These are phyloP conservation scores for Pantherophis vulpinus DNA, from an alignment of 2,797 vertebrate species.

Conservation along the genomic window DNA sequence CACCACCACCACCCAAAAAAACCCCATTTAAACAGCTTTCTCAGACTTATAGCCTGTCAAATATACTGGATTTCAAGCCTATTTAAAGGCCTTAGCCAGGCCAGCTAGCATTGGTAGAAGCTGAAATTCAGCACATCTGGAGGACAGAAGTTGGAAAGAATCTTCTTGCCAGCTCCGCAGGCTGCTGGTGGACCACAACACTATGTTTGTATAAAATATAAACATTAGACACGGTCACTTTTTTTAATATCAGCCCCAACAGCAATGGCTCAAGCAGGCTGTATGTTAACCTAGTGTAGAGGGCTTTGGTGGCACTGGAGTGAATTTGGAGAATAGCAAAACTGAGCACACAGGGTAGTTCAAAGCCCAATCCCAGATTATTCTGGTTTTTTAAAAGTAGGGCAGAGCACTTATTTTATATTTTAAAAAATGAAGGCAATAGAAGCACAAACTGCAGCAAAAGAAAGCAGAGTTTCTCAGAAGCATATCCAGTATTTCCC, in stretches of 20 bases:
- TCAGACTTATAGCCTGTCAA: not conserved
- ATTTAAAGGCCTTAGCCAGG: not conserved
- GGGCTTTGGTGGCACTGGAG: not conserved
- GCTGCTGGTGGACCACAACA: not conserved
- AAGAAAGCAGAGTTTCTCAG: not conserved
- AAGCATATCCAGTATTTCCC: not conserved
- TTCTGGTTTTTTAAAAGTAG: not conserved
- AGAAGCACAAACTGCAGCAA: not conserved
- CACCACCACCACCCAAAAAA: not conserved
- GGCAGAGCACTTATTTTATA: not conserved
- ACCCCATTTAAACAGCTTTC: not conserved
- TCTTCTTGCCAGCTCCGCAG: not conserved
- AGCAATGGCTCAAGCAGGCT: not conserved
- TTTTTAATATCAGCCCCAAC: not conserved
- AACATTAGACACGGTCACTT: not conserved
- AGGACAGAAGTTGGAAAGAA: not conserved
- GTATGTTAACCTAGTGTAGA: not conserved
- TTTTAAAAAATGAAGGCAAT: not conserved
- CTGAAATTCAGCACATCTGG: not conserved
- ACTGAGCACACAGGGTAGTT: not conserved
- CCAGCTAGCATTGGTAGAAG: not conserved
- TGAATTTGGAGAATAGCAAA: not conserved
- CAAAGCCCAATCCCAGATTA: not conserved
- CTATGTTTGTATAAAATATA: not conserved
- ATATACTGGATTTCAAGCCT: not conserved